Evolutionary conservation across 2,797 vertebrate species (phyloP).

Genomic region (Macropus fuliginosus): DNA sequence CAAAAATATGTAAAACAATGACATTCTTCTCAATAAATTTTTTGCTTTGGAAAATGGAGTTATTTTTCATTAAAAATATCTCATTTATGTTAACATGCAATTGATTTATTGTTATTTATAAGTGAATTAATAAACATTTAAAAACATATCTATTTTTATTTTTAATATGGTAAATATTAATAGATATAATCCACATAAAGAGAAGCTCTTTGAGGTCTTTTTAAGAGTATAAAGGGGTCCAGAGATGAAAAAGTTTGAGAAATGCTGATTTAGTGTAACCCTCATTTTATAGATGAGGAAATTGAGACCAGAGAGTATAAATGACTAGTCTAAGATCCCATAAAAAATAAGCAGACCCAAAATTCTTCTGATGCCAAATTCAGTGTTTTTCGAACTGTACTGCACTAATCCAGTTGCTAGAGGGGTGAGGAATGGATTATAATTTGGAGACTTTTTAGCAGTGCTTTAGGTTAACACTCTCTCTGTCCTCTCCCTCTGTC

Average conservation of each 20-base stretch:
- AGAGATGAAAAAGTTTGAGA: neutral
- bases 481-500: neutral
- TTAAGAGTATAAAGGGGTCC: neutral
- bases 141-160: neutral
- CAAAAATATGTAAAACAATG: neutral
- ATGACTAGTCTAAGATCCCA: neutral
- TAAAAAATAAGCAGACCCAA: neutral
- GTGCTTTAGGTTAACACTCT: neutral
- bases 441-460: neutral
- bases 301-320: neutral
- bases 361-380: neutral
- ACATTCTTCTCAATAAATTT: neutral
- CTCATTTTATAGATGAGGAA: neutral
- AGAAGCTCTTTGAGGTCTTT: neutral
- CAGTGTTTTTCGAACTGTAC: neutral
- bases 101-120: neutral
- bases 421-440: neutral
- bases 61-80: neutral
- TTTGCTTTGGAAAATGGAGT: neutral
- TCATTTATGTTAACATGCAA: neutral
- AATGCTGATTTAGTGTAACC: neutral
- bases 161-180: neutral
- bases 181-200: neutral
- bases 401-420: neutral
- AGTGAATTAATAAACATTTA: neutral